Conservation (phyloP, 2,888 invertebrate genomes). For the Conchocele bisecta region DNA sequence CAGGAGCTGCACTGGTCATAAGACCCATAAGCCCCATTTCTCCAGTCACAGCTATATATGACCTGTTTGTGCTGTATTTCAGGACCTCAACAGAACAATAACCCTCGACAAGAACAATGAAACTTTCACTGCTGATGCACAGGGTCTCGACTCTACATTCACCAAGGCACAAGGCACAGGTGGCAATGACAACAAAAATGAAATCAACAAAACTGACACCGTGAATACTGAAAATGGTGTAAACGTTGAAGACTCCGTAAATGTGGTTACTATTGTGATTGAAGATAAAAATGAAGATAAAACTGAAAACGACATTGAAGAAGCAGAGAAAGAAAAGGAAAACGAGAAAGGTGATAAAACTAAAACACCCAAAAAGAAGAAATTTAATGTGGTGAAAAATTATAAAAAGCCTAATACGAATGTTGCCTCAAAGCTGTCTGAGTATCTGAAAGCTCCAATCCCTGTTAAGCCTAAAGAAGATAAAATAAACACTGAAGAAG, state of each 20-base stretch:
- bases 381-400: constrained; percentile 58
- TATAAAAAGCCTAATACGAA: constrained; percentile 74
- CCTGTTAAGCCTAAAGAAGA: constrained; percentile 71
- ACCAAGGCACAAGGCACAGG: constrained; percentile 13
- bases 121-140: not conserved
- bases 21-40: no score
- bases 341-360: constrained; percentile 56
- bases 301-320: constrained; percentile 20
- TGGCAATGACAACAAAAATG: constrained; percentile 11
- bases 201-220: constrained; percentile 31
- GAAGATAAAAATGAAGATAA: constrained; percentile 49
- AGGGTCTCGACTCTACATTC: constrained; percentile 35
- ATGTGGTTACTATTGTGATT: constrained; percentile 46
- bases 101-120: constrained; percentile 33
- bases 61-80: not conserved
- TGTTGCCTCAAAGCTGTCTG: constrained; percentile 71
- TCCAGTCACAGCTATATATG: no score
- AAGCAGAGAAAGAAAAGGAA: constrained; percentile 33
- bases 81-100: constrained; percentile 30
- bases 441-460: constrained; percentile 72
- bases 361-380: constrained; percentile 52
- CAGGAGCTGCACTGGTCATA: no score
- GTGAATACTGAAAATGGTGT: not conserved
- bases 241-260: not conserved
- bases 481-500: constrained; percentile 61